Evolutionary conservation across 2,797 vertebrate species (phyloP).

Genomic region (Myripristis murdjan): DNA sequence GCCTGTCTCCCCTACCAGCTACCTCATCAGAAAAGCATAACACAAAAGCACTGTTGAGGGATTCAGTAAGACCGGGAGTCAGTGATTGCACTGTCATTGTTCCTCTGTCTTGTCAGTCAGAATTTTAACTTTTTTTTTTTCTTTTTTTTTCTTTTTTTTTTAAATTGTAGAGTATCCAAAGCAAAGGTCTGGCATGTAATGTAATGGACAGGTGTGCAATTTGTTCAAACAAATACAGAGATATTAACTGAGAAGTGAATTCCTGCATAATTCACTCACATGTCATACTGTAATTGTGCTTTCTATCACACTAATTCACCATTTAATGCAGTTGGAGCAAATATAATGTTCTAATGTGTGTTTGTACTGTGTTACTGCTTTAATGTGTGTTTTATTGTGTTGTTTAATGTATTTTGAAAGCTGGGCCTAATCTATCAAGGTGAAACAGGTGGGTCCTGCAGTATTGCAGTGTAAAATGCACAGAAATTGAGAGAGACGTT

Average conservation of each 20-base stretch:
- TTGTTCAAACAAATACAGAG: background rate
- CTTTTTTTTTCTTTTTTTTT: slow-evolving; percentile 6
- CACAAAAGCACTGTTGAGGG: slow-evolving; percentile 35
- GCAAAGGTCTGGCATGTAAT: slow-evolving; percentile 3
- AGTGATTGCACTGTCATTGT: slow-evolving; percentile 35
- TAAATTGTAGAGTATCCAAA: background rate
- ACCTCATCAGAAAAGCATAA: slow-evolving; percentile 29
- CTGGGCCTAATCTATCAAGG: no score
- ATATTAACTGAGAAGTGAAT: background rate
- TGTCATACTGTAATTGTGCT: background rate
- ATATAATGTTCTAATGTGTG: background rate
- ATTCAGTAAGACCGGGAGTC: slow-evolving; percentile 16
- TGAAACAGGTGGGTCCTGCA: background rate
- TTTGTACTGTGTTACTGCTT: background rate
- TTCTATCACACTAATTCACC: background rate
- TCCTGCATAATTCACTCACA: background rate
- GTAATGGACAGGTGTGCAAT: background rate
- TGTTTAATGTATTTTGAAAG: background rate
- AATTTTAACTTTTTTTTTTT: background rate
- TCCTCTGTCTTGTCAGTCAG: slow-evolving; percentile 6
- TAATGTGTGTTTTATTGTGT: background rate
- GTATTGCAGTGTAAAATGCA: background rate
- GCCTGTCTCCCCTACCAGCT: slow-evolving; percentile 24
- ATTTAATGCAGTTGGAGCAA: background rate
- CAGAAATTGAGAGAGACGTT: background rate